Percentiles rank a stretch among this genome's conserved stretches.
Evolutionary conservation across 2,797 vertebrate genomes (phyloP).

Genomic region (Aotus griseimembra): DNA sequence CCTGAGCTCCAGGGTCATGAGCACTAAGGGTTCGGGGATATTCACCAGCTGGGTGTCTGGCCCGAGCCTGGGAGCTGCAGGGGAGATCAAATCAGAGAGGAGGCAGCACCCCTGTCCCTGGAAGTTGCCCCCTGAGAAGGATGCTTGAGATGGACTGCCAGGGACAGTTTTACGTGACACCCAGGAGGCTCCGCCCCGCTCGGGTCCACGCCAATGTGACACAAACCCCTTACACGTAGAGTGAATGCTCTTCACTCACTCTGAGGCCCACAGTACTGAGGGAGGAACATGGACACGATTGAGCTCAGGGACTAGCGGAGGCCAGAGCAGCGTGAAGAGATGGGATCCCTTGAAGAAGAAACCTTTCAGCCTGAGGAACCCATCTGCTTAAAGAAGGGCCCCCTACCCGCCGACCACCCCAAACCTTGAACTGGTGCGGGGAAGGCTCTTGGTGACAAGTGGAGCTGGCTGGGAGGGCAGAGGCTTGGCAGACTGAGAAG

Average conservation of each 20-base stretch:
- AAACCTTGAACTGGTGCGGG: background rate
- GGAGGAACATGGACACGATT: fast-evolving
- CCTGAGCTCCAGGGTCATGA: background rate
- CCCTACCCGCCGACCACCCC: fast-evolving
- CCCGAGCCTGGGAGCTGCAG: background rate
- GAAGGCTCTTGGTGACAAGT: background rate
- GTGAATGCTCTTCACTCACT: background rate
- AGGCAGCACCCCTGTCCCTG: background rate
- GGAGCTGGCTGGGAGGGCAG: background rate
- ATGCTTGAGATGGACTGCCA: background rate
- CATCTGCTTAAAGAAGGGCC: background rate
- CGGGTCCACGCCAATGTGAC: fast-evolving
- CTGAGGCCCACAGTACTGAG: fast-evolving
- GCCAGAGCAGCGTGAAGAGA: background rate
- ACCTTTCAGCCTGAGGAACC: background rate
- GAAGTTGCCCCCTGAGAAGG: background rate
- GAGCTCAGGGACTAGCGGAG: background rate
- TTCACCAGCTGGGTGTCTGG: background rate
- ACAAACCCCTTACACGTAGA: background rate
- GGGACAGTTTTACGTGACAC: too few relatives aligned
- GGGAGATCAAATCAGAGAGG: background rate
- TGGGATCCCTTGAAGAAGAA: background rate
- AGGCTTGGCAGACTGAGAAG: background rate
- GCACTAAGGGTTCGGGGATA: background rate
- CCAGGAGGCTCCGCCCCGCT: background rate